A percentile compares a stretch with the other conserved stretches of the same genome.
Evolutionary conservation across 1,140 invertebrate genomes (phyloP).

Genomic region (Tetramorium parvispinum): DNA sequence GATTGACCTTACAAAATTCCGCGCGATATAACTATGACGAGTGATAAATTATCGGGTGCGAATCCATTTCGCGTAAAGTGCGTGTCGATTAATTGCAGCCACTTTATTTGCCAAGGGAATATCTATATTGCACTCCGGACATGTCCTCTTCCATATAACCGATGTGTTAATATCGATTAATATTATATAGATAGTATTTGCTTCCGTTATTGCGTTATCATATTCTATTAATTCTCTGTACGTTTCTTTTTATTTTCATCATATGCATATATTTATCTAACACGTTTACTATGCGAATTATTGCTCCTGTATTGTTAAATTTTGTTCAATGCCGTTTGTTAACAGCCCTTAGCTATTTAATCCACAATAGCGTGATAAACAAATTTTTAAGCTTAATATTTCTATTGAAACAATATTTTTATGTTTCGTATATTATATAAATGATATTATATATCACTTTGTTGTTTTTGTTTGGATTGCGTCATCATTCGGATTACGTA

Average conservation of each 20-base stretch:
- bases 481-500: neutral
- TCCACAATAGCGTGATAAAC: neutral
- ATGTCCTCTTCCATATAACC: neutral
- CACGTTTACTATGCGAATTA: constrained; percentile 2
- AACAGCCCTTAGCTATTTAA: neutral
- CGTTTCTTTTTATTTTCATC: neutral
- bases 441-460: neutral
- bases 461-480: neutral
- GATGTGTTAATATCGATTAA: constrained; percentile 40
- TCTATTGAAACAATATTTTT: constrained; percentile 24
- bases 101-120: constrained; percentile 43
- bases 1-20: constrained; percentile 9
- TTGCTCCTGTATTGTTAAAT: constrained; percentile 28
- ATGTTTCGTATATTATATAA: neutral
- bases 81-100: constrained; percentile 49
- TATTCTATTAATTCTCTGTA: neutral
- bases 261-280: neutral
- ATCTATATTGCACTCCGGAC: neutral
- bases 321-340: neutral
- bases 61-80: constrained; percentile 47
- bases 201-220: neutral
- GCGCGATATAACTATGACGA: constrained; percentile 19
- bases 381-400: neutral
- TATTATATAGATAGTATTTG: constrained; percentile 17
- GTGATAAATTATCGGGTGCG: constrained; percentile 51